Evolutionary conservation across 2,888 invertebrate species (phyloP).

Genomic region (Chrysodeixis includens): DNA sequence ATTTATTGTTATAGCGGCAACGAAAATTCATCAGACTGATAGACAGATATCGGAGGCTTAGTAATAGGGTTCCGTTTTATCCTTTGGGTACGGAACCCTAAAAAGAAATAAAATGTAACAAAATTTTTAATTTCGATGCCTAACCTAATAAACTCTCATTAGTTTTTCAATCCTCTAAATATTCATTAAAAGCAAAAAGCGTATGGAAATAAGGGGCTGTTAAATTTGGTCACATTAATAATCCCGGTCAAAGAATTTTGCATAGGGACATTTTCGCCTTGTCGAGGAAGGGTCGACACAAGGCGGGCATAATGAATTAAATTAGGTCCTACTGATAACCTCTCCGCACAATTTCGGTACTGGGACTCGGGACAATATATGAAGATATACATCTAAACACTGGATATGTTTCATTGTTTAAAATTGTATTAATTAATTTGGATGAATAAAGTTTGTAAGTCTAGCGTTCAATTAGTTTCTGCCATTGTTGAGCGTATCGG

Average conservation of each 20-base stretch:
- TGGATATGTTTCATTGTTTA: slow-evolving; percentile 57
- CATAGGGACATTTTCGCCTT: slow-evolving; percentile 78
- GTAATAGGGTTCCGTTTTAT: too few relatives aligned
- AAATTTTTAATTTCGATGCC: not conserved
- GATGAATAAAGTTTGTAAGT: too few relatives aligned
- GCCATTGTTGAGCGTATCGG: too few relatives aligned
- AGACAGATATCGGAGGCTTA: too few relatives aligned
- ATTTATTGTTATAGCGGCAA: too few relatives aligned
- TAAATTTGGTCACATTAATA: slow-evolving; percentile 71
- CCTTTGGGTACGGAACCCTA: too few relatives aligned
- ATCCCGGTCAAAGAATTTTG: slow-evolving; percentile 78
- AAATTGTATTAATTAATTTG: not conserved
- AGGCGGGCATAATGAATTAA: slow-evolving; percentile 86
- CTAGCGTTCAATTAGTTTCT: too few relatives aligned
- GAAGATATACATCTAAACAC: slow-evolving; percentile 55
- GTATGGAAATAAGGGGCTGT: slow-evolving; percentile 62
- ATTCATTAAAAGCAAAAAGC: slow-evolving; percentile 50
- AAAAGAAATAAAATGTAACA: not conserved
- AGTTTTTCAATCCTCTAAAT: slow-evolving; percentile 43
- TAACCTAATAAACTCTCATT: slow-evolving; percentile 29
- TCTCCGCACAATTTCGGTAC: slow-evolving; percentile 77
- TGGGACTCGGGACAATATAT: slow-evolving; percentile 62
- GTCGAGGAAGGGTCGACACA: slow-evolving; percentile 80
- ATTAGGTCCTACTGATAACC: slow-evolving; percentile 86
- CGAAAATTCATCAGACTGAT: too few relatives aligned